Evolutionary conservation across 2,888 invertebrate genomes (phyloP).

Genomic region (Leucoma salicis): DNA sequence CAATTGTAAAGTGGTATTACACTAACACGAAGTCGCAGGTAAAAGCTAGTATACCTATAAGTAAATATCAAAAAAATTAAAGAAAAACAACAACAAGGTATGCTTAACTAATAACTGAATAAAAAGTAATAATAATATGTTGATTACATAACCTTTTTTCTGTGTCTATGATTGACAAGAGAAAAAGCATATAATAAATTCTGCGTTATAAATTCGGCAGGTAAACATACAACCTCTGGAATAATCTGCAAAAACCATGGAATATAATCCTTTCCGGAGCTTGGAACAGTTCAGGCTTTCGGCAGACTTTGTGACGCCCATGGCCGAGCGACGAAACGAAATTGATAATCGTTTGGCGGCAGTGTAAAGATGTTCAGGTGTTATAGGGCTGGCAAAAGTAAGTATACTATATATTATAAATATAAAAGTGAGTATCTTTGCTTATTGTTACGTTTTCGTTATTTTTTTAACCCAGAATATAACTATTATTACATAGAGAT

Average conservation of each 20-base stretch:
- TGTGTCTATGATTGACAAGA: neutral
- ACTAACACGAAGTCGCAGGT: no score
- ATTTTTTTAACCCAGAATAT: no score
- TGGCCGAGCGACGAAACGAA: constrained; percentile 42
- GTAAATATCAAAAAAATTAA: no score
- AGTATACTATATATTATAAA: neutral
- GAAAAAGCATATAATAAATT: constrained; percentile 12
- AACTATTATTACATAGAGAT: no score
- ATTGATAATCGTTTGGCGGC: constrained; percentile 65
- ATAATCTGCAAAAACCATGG: constrained; percentile 63
- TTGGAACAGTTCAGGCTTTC: constrained; percentile 52
- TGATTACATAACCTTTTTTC: neutral
- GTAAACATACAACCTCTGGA: constrained; percentile 54
- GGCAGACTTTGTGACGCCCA: constrained; percentile 78
- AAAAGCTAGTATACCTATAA: no score
- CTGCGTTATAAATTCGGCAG: constrained; percentile 32
- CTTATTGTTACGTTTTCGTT: no score
- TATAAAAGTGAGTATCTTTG: no score
- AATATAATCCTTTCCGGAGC: constrained; percentile 73
- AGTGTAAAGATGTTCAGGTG: constrained; percentile 50
- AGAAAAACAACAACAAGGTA: no score
- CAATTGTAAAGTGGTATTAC: no score
- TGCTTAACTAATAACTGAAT: no score
- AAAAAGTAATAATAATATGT: neutral
- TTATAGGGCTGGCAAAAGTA: constrained; percentile 50